Conservation (phyloP, 2,888 invertebrate species). For the Aromia moschata region DNA sequence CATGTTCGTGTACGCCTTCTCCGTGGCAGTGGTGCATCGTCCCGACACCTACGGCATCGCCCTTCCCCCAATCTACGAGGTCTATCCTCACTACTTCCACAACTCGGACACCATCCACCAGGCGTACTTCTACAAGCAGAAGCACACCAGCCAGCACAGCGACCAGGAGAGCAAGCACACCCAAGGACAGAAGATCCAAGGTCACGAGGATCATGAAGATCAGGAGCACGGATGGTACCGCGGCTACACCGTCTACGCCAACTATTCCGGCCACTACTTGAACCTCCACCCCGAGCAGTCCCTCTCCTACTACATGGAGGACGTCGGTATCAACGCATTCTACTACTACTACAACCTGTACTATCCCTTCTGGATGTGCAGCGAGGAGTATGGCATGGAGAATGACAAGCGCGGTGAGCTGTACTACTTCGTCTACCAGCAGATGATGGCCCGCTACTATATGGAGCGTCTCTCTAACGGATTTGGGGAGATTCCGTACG, state of each 20-base stretch:
- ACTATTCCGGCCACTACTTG: conserved; percentile 69
- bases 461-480: conserved; percentile 78
- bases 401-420: conserved; percentile 72
- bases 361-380: conserved; percentile 73
- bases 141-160: conserved; percentile 55
- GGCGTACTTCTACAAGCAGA: conserved; percentile 71
- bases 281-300: conserved; percentile 67
- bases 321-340: conserved; percentile 72
- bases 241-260: conserved; percentile 69
- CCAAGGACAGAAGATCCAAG: conserved; percentile 12
- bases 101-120: conserved; percentile 74
- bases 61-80: conserved; percentile 77
- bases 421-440: conserved; percentile 73
- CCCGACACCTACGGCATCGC: conserved; percentile 71
- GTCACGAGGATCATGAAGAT: background rate
- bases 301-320: conserved; percentile 77
- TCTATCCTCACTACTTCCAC: conserved; percentile 77
- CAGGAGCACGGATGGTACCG: conserved; percentile 46
- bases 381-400: conserved; percentile 60
- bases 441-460: conserved; percentile 76
- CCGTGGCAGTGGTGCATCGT: conserved; percentile 71
- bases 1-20: conserved; percentile 73
- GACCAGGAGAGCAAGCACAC: conserved; percentile 23
- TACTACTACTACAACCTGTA: conserved; percentile 71
- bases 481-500: conserved; percentile 71